Evolutionary conservation across 2,797 vertebrate species (phyloP).

Genomic region (Garrulus glandarius): DNA sequence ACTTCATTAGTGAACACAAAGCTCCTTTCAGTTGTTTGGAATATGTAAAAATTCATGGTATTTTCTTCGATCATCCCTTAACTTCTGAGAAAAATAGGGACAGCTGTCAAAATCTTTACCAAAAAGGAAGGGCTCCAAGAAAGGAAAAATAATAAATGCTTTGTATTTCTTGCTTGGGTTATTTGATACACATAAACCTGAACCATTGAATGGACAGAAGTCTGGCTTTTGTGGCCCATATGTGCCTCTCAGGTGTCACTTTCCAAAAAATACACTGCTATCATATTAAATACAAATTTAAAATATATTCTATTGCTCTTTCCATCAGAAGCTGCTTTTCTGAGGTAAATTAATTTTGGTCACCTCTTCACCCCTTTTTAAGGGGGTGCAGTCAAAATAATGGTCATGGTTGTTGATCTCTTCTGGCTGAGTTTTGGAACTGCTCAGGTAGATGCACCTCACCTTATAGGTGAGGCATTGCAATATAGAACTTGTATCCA

Average conservation of each 20-base stretch:
- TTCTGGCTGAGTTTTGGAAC: neutral
- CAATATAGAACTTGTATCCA: neutral
- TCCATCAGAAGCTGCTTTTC: neutral
- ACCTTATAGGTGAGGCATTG: neutral
- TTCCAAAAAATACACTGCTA: neutral
- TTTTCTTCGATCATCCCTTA: neutral
- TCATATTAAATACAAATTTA: neutral
- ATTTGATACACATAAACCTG: neutral
- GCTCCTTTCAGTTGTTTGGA: neutral
- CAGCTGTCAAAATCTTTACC: neutral
- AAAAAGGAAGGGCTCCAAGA: neutral
- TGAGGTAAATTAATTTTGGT: neutral
- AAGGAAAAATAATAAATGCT: neutral
- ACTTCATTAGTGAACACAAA: neutral
- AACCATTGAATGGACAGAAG: neutral
- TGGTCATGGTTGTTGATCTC: neutral
- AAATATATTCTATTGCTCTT: neutral
- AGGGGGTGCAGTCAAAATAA: neutral
- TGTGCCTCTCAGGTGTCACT: neutral
- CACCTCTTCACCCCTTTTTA: neutral
- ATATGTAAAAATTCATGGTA: neutral
- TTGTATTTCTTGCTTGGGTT: neutral
- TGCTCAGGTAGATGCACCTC: neutral
- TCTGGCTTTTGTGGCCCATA: neutral
- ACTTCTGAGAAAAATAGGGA: neutral